phyloP scores from a whole-genome alignment of 2,888 invertebrate species.

The Aphodius sticticus region DNA sequence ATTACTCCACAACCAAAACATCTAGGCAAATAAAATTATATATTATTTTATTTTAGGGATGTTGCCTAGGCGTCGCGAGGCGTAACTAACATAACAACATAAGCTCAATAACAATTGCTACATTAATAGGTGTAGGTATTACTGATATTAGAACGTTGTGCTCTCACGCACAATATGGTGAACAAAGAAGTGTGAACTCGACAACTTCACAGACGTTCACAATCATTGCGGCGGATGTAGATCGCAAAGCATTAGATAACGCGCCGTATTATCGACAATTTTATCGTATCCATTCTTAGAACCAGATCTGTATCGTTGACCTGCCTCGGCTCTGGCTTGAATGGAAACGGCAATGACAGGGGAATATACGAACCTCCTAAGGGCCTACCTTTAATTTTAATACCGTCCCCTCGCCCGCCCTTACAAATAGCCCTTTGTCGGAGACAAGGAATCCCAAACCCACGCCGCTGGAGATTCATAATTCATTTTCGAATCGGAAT shows the following conservation, averaged over 20 bases:
- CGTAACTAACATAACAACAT: background rate
- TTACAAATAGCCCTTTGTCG: slow-evolving; percentile 4
- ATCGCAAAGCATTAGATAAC: slow-evolving; percentile 4
- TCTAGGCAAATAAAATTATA: too few species aligned
- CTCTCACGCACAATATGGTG: background rate
- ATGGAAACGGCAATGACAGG: slow-evolving; percentile 4
- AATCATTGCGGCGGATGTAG: background rate
- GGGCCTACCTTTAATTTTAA: slow-evolving; percentile 4
- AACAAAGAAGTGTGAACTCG: slow-evolving; percentile 4
- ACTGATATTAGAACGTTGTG: background rate
- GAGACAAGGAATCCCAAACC: background rate
- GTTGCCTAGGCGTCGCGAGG: too few species aligned
- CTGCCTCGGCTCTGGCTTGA: background rate
- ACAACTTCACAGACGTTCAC: background rate
- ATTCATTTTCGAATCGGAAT: background rate
- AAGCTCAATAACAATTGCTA: background rate
- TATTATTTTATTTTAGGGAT: too few species aligned
- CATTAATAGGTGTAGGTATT: background rate
- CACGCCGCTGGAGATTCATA: background rate
- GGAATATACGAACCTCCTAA: slow-evolving; percentile 4
- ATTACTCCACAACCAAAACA: too few species aligned
- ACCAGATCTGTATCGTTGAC: background rate
- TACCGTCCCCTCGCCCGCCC: background rate
- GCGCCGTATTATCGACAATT: background rate
- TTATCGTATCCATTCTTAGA: background rate